Percentiles rank a stretch among this genome's conserved stretches.
phyloP scores from a whole-genome alignment of 1,140 invertebrate genomes.

The Cotesia typhae region DNA sequence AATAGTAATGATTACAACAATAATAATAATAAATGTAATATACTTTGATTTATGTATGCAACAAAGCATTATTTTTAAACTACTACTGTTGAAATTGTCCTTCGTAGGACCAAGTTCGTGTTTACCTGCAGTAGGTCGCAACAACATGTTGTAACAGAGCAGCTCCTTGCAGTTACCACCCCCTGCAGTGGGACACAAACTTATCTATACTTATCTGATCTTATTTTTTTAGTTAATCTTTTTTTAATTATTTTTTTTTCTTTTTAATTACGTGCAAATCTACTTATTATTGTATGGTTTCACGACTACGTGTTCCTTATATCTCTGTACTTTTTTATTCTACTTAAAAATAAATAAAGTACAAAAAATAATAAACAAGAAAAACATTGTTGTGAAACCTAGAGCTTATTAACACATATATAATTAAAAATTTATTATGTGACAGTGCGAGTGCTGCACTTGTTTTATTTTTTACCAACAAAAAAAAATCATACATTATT shows the following conservation, averaged over 20 bases:
- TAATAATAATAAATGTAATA: conserved; percentile 22
- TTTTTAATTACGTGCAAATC: conserved; percentile 39
- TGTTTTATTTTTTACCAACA: too few relatives aligned
- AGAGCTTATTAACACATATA: conserved; percentile 15
- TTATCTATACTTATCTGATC: conserved; percentile 66
- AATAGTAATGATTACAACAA: conserved; percentile 11
- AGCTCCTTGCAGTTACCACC: conserved; percentile 68
- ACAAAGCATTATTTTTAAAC: conserved; percentile 61
- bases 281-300: conserved; percentile 33
- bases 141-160: conserved; percentile 64
- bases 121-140: conserved; percentile 67
- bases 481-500: too few relatives aligned
- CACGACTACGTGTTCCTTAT: conserved; percentile 19
- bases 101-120: conserved; percentile 64
- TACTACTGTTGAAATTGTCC: conserved; percentile 53
- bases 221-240: conserved; percentile 44
- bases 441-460: too few relatives aligned
- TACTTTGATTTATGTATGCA: conserved; percentile 45
- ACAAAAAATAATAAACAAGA: not conserved
- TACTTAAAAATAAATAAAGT: not conserved
- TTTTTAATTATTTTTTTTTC: conserved; percentile 13
- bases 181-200: conserved; percentile 68
- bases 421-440: not conserved
- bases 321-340: conserved; percentile 15
- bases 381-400: conserved; percentile 20